Percentiles rank a stretch among this genome's conserved stretches.
These are phyloP conservation scores for Ascaphus truei DNA, from an alignment of 2,113 vertebrate genomes.

Conservation along the genomic window DNA sequence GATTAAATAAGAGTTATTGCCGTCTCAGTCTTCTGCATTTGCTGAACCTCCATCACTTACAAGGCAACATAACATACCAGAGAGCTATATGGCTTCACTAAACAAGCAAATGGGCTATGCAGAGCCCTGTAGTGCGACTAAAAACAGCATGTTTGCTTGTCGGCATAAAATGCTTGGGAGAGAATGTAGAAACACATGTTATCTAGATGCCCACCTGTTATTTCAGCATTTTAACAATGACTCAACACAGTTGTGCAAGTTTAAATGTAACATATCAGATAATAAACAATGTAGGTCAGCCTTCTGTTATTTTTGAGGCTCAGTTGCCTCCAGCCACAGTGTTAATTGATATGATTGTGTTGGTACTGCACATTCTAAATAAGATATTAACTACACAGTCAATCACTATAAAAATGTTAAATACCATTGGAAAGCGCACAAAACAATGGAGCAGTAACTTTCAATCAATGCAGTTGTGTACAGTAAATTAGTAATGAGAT, in stretches of 20 bases:
- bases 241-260: not conserved
- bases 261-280: not conserved
- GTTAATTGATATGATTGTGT: slow-evolving; percentile 13
- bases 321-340: not conserved
- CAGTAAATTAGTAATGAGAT: slow-evolving; percentile 5
- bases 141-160: not conserved
- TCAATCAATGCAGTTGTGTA: not conserved
- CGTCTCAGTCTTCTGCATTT: no score
- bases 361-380: not conserved
- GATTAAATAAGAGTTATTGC: no score
- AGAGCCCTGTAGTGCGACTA: not conserved
- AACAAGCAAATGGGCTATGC: not conserved
- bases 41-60: no score
- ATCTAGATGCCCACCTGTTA: not conserved
- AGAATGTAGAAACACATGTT: not conserved
- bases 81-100: no score
- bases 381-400: not conserved
- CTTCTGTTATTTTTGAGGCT: not conserved
- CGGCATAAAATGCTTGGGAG: not conserved
- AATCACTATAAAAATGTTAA: slow-evolving; percentile 6
- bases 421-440: not conserved
- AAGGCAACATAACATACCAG: no score
- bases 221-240: not conserved
- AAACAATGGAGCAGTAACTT: not conserved
- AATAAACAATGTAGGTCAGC: not conserved